Evolutionary conservation across 2,888 invertebrate species (phyloP).

Genomic region (Caenorhabditis becei): DNA sequence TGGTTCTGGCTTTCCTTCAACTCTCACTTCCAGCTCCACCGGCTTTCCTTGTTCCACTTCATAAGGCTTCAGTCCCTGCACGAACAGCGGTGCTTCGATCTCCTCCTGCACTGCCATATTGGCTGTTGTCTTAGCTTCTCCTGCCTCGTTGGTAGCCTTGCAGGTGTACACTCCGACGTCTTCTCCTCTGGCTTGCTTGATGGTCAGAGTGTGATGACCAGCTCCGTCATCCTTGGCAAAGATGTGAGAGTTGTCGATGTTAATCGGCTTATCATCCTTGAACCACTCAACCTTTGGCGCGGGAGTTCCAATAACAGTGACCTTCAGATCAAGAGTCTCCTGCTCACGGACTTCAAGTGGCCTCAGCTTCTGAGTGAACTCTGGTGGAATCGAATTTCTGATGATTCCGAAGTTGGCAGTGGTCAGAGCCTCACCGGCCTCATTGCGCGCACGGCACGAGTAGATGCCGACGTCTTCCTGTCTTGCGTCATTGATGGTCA

Average conservation of each 20-base stretch:
- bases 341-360: slow-evolving; percentile 89
- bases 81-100: slow-evolving; percentile 74
- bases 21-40: slow-evolving; percentile 89
- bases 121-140: slow-evolving; percentile 68
- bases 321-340: slow-evolving; percentile 59
- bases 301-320: slow-evolving; percentile 65
- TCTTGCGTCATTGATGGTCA: slow-evolving; percentile 67
- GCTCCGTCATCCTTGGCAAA: slow-evolving; percentile 83
- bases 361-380: slow-evolving; percentile 87
- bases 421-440: slow-evolving; percentile 76
- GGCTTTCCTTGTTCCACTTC: slow-evolving; percentile 83
- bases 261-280: slow-evolving; percentile 86
- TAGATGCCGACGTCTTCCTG: slow-evolving; percentile 68
- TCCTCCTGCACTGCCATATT: slow-evolving; percentile 75
- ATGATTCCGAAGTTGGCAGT: slow-evolving; percentile 75
- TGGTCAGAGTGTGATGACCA: slow-evolving; percentile 83
- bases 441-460: slow-evolving; percentile 69
- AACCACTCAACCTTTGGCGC: slow-evolving; percentile 92
- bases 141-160: slow-evolving; percentile 71
- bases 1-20: slow-evolving; percentile 93
- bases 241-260: slow-evolving; percentile 83
- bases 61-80: slow-evolving; percentile 72
- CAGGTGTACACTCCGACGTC: slow-evolving; percentile 73
- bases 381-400: slow-evolving; percentile 84
- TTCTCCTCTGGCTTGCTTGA: slow-evolving; percentile 65